Conservation (phyloP, 2,888 invertebrate genomes). For the Pyrocoelia pectoralis region DNA sequence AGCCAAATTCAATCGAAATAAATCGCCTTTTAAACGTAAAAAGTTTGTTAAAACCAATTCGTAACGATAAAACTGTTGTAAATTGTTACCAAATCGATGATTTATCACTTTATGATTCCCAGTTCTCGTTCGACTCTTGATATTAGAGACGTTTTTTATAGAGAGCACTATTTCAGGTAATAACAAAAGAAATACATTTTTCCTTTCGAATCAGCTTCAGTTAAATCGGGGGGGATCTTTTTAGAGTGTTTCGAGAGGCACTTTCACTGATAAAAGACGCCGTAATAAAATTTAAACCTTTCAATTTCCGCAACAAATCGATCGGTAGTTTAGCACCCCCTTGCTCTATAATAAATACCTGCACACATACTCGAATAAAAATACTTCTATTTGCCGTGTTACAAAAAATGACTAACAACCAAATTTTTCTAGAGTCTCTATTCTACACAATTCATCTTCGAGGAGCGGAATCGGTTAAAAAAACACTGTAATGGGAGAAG, state of each 20-base stretch:
- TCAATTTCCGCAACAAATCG: conserved; percentile 42
- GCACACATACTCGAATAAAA: conserved; percentile 3
- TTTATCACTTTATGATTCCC: too few species aligned
- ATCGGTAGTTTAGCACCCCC: conserved; percentile 40
- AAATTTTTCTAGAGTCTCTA: conserved; percentile 44
- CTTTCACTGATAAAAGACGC: conserved; percentile 39
- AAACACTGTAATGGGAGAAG: conserved; percentile 7
- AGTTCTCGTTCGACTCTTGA: too few species aligned
- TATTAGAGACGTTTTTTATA: not conserved
- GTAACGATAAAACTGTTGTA: too few species aligned
- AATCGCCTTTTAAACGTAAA: too few species aligned
- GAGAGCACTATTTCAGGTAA: not conserved
- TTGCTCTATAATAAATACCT: conserved; percentile 19
- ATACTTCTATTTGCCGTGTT: not conserved
- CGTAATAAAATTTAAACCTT: conserved; percentile 43
- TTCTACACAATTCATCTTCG: conserved; percentile 49
- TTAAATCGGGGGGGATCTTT: conserved; percentile 30
- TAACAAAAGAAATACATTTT: conserved; percentile 24
- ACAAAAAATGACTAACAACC: conserved; percentile 9
- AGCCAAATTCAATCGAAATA: too few species aligned
- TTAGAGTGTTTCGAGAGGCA: conserved; percentile 30
- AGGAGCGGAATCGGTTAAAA: conserved; percentile 46
- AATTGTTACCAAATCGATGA: too few species aligned
- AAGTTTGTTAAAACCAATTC: too few species aligned
- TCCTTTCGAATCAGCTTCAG: conserved; percentile 22